phyloP scores from a whole-genome alignment of 1,140 invertebrate genomes.

The Ruditapes philippinarum region DNA sequence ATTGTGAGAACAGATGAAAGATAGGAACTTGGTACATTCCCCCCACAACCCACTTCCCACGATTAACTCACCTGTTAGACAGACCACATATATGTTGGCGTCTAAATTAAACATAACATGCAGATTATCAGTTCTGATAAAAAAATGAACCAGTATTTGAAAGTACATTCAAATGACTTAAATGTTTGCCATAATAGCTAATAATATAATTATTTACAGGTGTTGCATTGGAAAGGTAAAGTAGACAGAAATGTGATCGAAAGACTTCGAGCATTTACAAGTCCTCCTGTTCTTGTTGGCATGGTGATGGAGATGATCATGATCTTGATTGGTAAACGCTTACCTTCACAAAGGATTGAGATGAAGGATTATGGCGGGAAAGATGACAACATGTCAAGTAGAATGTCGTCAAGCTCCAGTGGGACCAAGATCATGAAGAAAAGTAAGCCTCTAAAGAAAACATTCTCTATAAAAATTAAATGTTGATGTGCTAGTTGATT shows the following conservation, averaged over 20 bases:
- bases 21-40: no score
- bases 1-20: no score
- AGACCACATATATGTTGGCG: no score
- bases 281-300: conserved; percentile 85
- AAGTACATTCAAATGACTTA: no score
- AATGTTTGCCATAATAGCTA: no score
- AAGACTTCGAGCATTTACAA: conserved; percentile 82
- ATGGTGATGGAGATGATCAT: conserved; percentile 87
- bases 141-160: no score
- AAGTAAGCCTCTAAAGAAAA: conserved; percentile 76
- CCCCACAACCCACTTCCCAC: no score
- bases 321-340: conserved; percentile 85
- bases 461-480: no score
- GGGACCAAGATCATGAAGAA: conserved; percentile 83
- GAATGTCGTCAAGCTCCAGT: conserved; percentile 84
- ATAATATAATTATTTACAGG: conserved; percentile 72
- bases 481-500: no score
- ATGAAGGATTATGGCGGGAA: conserved; percentile 68
- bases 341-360: conserved; percentile 83
- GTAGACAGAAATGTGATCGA: conserved; percentile 86
- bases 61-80: no score
- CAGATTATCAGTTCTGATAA: no score
- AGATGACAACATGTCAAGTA: conserved; percentile 83
- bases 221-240: conserved; percentile 84
- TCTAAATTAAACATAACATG: no score